These are phyloP conservation scores for Clivina fossor DNA, from an alignment of 2,888 invertebrate species.

Conservation along the genomic window DNA sequence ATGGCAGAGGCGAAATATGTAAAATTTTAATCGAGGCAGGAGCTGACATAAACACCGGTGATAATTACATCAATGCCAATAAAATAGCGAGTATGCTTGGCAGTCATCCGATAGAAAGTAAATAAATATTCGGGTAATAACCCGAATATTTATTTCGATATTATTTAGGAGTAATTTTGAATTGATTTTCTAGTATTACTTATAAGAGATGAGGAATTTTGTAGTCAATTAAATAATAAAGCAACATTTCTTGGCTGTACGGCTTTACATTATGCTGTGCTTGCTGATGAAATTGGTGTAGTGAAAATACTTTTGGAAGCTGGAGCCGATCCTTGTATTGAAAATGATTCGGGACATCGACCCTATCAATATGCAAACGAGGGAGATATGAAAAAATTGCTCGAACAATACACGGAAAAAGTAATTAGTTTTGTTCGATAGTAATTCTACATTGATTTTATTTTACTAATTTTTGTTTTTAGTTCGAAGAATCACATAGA, in stretches of 20 bases:
- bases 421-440: conserved; percentile 45
- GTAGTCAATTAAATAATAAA: conserved; percentile 66
- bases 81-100: conserved; percentile 66
- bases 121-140: too few relatives aligned
- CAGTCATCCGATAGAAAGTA: conserved; percentile 73
- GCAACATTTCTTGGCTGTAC: conserved; percentile 84
- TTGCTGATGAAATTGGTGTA: conserved; percentile 67
- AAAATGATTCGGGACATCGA: conserved; percentile 77
- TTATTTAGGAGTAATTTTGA: too few relatives aligned
- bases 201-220: conserved; percentile 82
- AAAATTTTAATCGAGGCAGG: conserved; percentile 68
- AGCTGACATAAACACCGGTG: conserved; percentile 76
- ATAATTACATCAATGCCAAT: conserved; percentile 73
- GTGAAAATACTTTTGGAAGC: conserved; percentile 67
- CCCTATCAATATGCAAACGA: conserved; percentile 74
- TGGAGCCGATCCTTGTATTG: conserved; percentile 73
- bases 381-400: conserved; percentile 63
- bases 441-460: too few relatives aligned
- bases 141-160: too few relatives aligned
- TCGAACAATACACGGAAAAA: conserved; percentile 58
- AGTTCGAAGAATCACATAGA: conserved; percentile 59
- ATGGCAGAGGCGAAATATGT: conserved; percentile 65
- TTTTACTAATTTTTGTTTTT: conserved; percentile 33
- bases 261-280: conserved; percentile 84
- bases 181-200: conserved; percentile 55